These are phyloP conservation scores for Microcebus jonahi DNA, from an alignment of 2,113 vertebrate genomes.

Conservation along the genomic window DNA sequence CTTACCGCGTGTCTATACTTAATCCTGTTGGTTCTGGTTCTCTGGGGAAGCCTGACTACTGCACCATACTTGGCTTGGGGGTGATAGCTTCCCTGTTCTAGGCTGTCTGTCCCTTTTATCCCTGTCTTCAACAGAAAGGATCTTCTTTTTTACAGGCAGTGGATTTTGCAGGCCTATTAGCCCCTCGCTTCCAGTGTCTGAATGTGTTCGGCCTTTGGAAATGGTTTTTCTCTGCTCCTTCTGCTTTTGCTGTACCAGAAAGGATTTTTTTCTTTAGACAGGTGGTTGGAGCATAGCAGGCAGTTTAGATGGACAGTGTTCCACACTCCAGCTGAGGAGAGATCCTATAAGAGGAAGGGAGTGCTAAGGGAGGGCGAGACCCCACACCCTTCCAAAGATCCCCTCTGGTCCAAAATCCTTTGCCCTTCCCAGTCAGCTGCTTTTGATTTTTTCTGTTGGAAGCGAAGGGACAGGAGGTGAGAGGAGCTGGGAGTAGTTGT, in stretches of 20 bases:
- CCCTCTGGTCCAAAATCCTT: constrained; percentile 17
- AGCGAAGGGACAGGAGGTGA: background rate
- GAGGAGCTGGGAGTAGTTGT: background rate
- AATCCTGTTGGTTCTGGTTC: background rate
- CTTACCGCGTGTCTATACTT: background rate
- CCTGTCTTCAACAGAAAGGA: background rate
- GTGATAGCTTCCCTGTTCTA: background rate
- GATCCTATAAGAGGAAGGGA: background rate
- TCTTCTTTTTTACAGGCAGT: background rate
- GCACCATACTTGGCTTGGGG: background rate
- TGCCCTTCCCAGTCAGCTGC: background rate
- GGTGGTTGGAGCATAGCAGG: background rate
- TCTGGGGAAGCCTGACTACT: background rate
- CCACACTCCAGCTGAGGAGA: constrained; percentile 5
- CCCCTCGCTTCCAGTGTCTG: background rate
- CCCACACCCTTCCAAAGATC: background rate
- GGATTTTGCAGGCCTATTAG: background rate
- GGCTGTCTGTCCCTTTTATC: background rate
- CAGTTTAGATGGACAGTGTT: constrained; percentile 24
- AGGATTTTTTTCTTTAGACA: background rate
- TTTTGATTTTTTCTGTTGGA: constrained; percentile 28
- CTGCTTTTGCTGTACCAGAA: background rate
- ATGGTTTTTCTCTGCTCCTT: background rate
- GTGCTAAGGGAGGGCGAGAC: background rate
- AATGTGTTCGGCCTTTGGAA: background rate